Evolutionary conservation across 2,113 vertebrate species (phyloP).

Genomic region (Petroica traversi): DNA sequence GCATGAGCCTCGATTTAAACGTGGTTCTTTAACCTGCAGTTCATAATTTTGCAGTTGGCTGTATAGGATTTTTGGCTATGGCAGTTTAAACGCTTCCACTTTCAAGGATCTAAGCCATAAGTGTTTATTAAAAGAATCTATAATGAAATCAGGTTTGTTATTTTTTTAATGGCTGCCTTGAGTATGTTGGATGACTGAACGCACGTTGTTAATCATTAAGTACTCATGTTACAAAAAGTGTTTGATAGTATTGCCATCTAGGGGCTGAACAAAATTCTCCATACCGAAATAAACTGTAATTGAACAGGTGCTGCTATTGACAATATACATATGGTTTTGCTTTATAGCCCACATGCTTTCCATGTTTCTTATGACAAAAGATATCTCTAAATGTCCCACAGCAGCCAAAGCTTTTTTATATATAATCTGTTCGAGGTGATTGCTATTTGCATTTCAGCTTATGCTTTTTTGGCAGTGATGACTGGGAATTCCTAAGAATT

Average conservation of each 20-base stretch:
- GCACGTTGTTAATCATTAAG: slow-evolving; percentile 82
- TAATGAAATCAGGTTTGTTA: slow-evolving; percentile 90
- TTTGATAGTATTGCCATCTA: slow-evolving; percentile 93
- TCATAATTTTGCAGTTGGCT: slow-evolving; percentile 52
- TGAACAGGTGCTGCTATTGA: slow-evolving; percentile 88
- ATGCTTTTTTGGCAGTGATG: slow-evolving; percentile 69
- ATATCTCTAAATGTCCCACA: slow-evolving; percentile 75
- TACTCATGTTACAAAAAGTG: slow-evolving; percentile 77
- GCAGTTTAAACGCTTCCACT: slow-evolving; percentile 76
- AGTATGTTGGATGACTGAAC: slow-evolving; percentile 78
- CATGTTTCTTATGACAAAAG: slow-evolving; percentile 84
- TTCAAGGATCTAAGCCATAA: slow-evolving; percentile 81
- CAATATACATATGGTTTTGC: slow-evolving; percentile 88
- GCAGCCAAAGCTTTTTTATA: slow-evolving; percentile 73
- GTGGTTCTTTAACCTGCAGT: slow-evolving; percentile 57
- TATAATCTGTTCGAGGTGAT: slow-evolving; percentile 79
- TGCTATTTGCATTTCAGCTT: slow-evolving; percentile 76
- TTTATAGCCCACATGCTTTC: slow-evolving; percentile 87
- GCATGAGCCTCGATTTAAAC: slow-evolving; percentile 40
- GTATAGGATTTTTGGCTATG: slow-evolving; percentile 50
- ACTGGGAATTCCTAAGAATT: slow-evolving; percentile 74
- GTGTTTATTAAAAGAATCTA: slow-evolving; percentile 89
- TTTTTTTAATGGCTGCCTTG: slow-evolving; percentile 86
- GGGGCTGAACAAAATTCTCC: slow-evolving; percentile 82
- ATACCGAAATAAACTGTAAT: slow-evolving; percentile 82